A percentile compares a stretch with the other conserved stretches of the same genome.
Evolutionary conservation across 2,113 vertebrate genomes (phyloP).

Genomic region (Ancistrus triradiatus): DNA sequence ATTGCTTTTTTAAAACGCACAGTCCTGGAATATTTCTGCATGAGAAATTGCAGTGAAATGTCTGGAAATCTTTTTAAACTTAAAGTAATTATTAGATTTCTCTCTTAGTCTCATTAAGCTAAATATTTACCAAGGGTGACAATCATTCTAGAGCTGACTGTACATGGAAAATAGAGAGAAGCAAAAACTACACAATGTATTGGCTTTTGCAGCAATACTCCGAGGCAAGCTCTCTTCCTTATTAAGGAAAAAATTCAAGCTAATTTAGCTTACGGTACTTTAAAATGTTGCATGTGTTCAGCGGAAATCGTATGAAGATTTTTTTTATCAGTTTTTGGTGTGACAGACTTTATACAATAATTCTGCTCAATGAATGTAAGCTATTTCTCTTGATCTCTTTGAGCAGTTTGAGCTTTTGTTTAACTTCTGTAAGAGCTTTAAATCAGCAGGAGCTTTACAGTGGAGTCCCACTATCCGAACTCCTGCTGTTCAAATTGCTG

Average conservation of each 20-base stretch:
- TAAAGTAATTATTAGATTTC: no score
- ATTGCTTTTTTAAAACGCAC: no score
- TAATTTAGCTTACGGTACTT: constrained; percentile 46
- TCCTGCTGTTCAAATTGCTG: no score
- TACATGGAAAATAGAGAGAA: constrained; percentile 32
- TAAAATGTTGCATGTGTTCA: constrained; percentile 46
- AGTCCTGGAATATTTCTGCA: no score
- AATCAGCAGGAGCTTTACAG: constrained; percentile 41
- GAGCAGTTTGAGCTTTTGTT: constrained; percentile 30
- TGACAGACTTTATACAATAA: constrained; percentile 43
- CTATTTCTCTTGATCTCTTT: constrained; percentile 53
- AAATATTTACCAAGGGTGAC: no score
- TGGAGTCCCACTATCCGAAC: no score
- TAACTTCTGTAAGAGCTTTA: constrained; percentile 34
- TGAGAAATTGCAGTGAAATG: no score
- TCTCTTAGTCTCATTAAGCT: no score
- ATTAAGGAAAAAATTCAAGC: constrained; percentile 40
- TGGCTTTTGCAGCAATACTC: constrained; percentile 55
- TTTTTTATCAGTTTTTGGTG: constrained; percentile 56
- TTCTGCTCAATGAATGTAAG: constrained; percentile 54
- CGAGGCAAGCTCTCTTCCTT: constrained; percentile 52
- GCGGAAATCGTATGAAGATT: constrained; percentile 48
- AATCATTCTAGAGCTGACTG: no score
- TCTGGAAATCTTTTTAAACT: no score
- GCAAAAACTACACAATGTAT: constrained; percentile 40